These are phyloP conservation scores for Pristionchus fissidentatus DNA, from an alignment of 2,888 invertebrate species.

Conservation along the genomic window DNA sequence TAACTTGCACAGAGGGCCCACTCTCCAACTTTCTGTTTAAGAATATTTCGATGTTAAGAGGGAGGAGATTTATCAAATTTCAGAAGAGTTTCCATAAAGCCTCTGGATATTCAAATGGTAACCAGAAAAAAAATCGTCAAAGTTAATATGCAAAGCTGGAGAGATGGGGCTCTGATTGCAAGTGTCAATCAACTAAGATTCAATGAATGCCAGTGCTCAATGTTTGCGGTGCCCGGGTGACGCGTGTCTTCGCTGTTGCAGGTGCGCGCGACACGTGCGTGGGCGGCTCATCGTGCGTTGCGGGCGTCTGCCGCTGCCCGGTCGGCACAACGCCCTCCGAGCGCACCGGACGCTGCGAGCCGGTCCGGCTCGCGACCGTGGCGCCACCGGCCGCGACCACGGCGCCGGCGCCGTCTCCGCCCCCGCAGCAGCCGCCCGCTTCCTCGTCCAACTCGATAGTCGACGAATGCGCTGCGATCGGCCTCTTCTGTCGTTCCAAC, in stretches of 20 bases:
- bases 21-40: too few relatives aligned
- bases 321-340: constrained; percentile 66
- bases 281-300: constrained; percentile 72
- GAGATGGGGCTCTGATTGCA: too few relatives aligned
- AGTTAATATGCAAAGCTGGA: too few relatives aligned
- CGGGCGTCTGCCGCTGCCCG: constrained; percentile 72
- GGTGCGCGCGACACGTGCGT: constrained; percentile 73
- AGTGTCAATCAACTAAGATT: too few relatives aligned
- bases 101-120: too few relatives aligned
- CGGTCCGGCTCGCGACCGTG: constrained; percentile 45
- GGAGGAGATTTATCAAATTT: too few relatives aligned
- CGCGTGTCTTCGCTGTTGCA: constrained; percentile 56
- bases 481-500: constrained; percentile 61
- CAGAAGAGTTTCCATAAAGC: too few relatives aligned
- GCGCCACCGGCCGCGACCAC: constrained; percentile 34
- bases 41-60: too few relatives aligned
- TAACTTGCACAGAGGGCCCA: neutral
- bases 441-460: constrained; percentile 28
- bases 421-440: neutral
- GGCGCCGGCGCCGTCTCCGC: constrained; percentile 38
- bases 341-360: constrained; percentile 62
- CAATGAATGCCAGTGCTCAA: too few relatives aligned
- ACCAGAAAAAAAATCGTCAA: too few relatives aligned
- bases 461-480: constrained; percentile 59
- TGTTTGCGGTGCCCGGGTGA: constrained; percentile 42